Base-by-base conservation (phyloP, 30 jellyfish, hydroid and myxozoan genomes). In the Chironex yamaguchii region DNA sequence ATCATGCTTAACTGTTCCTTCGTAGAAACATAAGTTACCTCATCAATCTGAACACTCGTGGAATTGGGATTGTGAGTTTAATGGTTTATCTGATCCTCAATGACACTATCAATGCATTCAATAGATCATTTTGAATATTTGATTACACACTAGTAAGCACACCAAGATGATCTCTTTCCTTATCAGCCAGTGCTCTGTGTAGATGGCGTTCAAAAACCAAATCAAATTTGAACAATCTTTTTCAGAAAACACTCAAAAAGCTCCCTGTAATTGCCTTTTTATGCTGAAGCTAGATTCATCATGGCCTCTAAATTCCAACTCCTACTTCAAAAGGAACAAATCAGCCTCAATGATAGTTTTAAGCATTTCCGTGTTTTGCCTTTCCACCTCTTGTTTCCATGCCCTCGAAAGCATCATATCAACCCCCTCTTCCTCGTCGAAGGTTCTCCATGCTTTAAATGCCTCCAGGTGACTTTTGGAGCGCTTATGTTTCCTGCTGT, bases 11-110 rank as follows among this genome's bases (percentile, higher is more conserved):
- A 68, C 33, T 78, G 89, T 53, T 78, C 89, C 63, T 34, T 54
- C 31, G 89, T 78, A 36, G 83, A 78, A n/a, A 78, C 89, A 35
- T 78, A 81, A n/a, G 90, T 79, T 1, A 71, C 58, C 29, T 79
- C 90, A 64, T 79, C 90, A 20, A 79, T 76, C 29, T 79, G 90
- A 2, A 79, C 20, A 54, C 83, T 53, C 17, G 62, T 36, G 62
- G 62, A 78, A 3, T 52, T 28, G 63, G 68, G 36, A 14, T 62
- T 20, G 20, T 34, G 20, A 20, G 36, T 20, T 32, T 79, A 81
- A 14, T 29, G 26, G 13, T 79, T 58, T 31, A 79, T 63, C n/a
- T 54, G 53, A 28, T 79, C 90, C 58, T 62, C 72, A 35, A 79
- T 35, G 25, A 62, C 71, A 23, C 27, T 6, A 54, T 52, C 82